Evolutionary conservation across 2,797 vertebrate species (phyloP).

Genomic region (Macrochelys suwanniensis): DNA sequence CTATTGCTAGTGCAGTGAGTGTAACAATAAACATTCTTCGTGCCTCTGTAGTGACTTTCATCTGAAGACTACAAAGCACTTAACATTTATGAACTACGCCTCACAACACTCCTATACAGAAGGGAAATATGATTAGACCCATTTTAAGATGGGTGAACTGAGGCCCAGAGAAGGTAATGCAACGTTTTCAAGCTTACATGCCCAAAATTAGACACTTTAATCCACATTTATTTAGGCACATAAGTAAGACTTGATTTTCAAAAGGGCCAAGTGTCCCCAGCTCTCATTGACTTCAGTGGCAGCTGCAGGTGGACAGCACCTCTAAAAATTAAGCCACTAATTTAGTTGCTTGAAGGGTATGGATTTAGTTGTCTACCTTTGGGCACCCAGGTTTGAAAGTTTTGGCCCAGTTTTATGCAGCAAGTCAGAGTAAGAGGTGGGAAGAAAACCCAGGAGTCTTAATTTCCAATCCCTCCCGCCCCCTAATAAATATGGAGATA

Average conservation of each 20-base stretch:
- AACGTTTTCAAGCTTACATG: neutral
- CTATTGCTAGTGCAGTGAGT: slow-evolving; percentile 65
- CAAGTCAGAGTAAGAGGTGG: neutral
- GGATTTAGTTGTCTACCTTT: neutral
- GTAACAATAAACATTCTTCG: slow-evolving; percentile 67
- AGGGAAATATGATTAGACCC: neutral
- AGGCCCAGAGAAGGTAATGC: slow-evolving; percentile 15
- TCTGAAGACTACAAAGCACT: slow-evolving; percentile 65
- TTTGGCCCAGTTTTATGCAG: neutral
- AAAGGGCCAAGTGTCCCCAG: neutral
- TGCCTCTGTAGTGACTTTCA: slow-evolving; percentile 71
- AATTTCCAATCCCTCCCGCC: neutral
- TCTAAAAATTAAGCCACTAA: neutral
- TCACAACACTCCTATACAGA: neutral
- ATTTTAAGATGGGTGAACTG: neutral
- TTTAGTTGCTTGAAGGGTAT: neutral
- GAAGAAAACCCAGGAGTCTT: neutral
- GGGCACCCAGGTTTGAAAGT: neutral
- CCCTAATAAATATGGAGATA: no score
- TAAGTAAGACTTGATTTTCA: slow-evolving; percentile 12
- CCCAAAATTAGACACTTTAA: neutral
- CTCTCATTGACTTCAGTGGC: neutral
- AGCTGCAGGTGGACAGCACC: neutral
- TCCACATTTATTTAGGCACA: neutral
- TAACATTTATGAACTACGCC: slow-evolving; percentile 39